These are phyloP conservation scores for Chloroclysta siterata DNA, from an alignment of 2,888 invertebrate species.

Conservation along the genomic window DNA sequence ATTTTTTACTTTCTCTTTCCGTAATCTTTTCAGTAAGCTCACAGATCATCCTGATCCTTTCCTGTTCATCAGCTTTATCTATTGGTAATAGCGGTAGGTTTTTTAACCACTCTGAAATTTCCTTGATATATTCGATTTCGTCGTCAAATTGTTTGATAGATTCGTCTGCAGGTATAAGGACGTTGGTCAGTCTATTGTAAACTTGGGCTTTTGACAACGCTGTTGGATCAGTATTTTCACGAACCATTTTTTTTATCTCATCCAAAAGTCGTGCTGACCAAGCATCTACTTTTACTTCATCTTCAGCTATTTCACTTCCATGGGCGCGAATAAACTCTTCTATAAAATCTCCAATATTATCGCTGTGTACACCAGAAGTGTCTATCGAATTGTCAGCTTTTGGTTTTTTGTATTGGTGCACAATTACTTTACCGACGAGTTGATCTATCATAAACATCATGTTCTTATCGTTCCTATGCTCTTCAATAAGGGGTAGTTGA, in stretches of 20 bases:
- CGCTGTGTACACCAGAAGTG: conserved; percentile 42
- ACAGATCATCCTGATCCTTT: conserved; percentile 51
- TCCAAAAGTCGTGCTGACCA: conserved; percentile 57
- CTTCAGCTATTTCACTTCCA: conserved; percentile 56
- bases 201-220: conserved; percentile 47
- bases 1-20: conserved; percentile 44
- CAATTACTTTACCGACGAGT: conserved; percentile 45
- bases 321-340: conserved; percentile 57
- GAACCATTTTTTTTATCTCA: conserved; percentile 57
- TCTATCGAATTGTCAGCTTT: conserved; percentile 26
- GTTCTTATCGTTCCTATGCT: conserved; percentile 39
- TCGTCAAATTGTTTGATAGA: conserved; percentile 49
- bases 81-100: conserved; percentile 58
- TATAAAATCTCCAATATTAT: conserved; percentile 58
- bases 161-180: conserved; percentile 50
- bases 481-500: conserved; percentile 48
- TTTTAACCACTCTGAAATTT: conserved; percentile 66
- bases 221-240: conserved; percentile 42
- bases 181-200: conserved; percentile 48
- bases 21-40: conserved; percentile 59
- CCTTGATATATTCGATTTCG: conserved; percentile 59
- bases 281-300: conserved; percentile 59
- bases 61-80: conserved; percentile 40
- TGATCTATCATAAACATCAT: conserved; percentile 48
- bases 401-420: conserved; percentile 27